A percentile compares a stretch with the other conserved stretches of the same genome.
Evolutionary conservation across 2,888 invertebrate species (phyloP).

Genomic region (Nomada hirtipes): DNA sequence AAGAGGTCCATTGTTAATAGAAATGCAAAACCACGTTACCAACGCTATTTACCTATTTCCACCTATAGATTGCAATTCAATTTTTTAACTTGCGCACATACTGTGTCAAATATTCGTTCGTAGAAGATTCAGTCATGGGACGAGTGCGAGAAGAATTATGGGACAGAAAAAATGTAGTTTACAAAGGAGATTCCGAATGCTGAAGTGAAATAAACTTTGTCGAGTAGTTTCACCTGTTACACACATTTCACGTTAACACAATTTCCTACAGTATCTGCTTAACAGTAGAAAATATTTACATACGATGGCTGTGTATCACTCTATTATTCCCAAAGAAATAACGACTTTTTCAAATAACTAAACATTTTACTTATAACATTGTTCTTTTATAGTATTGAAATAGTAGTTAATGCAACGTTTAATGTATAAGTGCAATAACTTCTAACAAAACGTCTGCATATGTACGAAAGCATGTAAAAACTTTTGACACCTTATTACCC

Average conservation of each 20-base stretch:
- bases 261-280: constrained; percentile 21
- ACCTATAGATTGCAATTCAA: no score
- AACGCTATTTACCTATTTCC: no score
- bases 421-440: no score
- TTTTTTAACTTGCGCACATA: neutral
- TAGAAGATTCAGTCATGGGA: constrained; percentile 7
- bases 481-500: no score
- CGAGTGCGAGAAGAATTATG: constrained; percentile 19
- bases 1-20: no score
- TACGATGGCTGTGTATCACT: neutral
- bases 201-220: constrained; percentile 52
- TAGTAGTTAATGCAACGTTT: no score
- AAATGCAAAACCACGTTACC: no score
- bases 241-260: constrained; percentile 28
- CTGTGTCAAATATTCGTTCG: neutral
- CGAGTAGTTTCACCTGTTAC: constrained; percentile 48
- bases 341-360: no score
- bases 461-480: no score
- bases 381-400: no score
- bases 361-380: no score
- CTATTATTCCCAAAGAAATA: neutral
- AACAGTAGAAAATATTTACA: neutral
- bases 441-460: no score
- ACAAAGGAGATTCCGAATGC: constrained; percentile 31
- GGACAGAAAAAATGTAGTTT: constrained; percentile 48